phyloP scores from a whole-genome alignment of 2,797 vertebrate genomes.

The Darevskia nairensis region DNA sequence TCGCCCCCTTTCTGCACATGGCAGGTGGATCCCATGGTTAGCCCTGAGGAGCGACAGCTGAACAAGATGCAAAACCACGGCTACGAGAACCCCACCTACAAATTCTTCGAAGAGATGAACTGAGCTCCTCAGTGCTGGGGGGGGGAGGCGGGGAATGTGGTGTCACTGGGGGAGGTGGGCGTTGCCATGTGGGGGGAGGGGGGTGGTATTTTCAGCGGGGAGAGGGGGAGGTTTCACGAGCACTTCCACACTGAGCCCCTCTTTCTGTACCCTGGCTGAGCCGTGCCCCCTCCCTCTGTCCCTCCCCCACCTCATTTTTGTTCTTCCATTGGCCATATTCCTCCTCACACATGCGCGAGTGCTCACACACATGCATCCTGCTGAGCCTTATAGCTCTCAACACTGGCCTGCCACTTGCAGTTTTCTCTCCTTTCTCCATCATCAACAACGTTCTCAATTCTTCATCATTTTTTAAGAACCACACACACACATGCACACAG shows the following conservation, averaged over 20 bases:
- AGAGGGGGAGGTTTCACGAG: background rate
- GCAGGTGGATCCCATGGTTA: constrained; percentile 86
- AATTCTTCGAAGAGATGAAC: constrained; percentile 88
- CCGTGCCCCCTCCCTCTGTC: background rate
- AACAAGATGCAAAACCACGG: constrained; percentile 92
- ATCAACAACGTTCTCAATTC: background rate
- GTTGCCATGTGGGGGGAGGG: constrained; percentile 16
- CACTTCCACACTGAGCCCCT: background rate
- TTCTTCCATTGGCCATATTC: constrained; percentile 20
- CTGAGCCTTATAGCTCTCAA: background rate
- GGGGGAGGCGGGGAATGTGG: background rate
- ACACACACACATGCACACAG: too few species aligned
- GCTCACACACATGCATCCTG: background rate
- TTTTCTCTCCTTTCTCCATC: too few species aligned
- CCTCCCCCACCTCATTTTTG: background rate
- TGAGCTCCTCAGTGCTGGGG: constrained; percentile 69
- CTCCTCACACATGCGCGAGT: too few species aligned
- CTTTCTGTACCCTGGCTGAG: constrained; percentile 8
- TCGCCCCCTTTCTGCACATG: background rate
- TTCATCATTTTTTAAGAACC: background rate
- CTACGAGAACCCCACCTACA: constrained; percentile 88
- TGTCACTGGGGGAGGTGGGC: constrained; percentile 13
- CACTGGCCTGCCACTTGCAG: background rate
- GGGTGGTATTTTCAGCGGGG: constrained; percentile 2
- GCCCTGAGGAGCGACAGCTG: constrained; percentile 87